Conservation (phyloP, 2,113 vertebrate species). For the Pluvialis apricaria region DNA sequence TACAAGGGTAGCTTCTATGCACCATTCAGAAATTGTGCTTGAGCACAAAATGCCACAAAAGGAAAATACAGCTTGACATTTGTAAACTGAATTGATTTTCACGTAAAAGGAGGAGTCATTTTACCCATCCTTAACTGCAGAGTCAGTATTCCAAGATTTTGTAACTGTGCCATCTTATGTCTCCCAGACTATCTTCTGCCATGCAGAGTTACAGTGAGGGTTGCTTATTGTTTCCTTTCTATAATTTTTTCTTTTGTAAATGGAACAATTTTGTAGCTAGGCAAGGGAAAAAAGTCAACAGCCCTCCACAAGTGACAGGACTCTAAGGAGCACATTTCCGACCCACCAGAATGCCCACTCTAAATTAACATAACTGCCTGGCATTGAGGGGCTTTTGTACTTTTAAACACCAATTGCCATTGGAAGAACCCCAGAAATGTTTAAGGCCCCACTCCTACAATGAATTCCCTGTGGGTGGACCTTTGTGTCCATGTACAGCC, state of each 20-base stretch:
- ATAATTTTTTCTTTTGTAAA: background rate
- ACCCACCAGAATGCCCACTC: background rate
- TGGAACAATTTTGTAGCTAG: background rate
- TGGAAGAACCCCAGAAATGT: background rate
- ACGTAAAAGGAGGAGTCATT: background rate
- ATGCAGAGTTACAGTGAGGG: background rate
- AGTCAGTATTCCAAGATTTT: background rate
- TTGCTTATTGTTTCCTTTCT: background rate
- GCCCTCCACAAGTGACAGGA: background rate
- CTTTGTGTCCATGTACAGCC: background rate
- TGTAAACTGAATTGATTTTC: conserved; percentile 14
- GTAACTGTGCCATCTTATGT: background rate
- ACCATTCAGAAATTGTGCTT: background rate
- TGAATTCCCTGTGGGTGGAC: background rate
- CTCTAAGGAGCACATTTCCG: background rate
- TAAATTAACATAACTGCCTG: background rate
- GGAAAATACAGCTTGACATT: background rate
- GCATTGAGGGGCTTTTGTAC: background rate
- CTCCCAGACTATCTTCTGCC: background rate
- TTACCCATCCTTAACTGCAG: background rate
- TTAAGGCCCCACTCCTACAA: background rate
- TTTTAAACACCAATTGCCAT: background rate
- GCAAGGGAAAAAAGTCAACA: background rate
- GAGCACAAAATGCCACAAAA: background rate
- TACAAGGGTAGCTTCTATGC: background rate